A percentile compares a stretch with the other conserved stretches of the same genome.
Conservation (phyloP, 2,797 vertebrate genomes). For the Podarcis lilfordi region DNA sequence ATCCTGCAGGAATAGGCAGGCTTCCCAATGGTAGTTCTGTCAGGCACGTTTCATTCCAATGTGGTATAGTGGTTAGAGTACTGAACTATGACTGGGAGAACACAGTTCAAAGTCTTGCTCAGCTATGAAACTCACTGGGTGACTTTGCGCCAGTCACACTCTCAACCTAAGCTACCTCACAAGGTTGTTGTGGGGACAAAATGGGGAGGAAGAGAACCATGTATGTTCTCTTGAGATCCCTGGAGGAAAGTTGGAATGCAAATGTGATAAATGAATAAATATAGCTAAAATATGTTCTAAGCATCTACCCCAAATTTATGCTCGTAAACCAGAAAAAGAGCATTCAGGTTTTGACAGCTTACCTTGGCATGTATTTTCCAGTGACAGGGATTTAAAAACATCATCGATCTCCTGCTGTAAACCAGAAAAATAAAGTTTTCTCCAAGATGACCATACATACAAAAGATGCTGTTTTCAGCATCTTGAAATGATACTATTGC, state of each 20-base stretch:
- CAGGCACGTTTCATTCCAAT: too few relatives aligned
- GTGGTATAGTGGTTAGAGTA: too few relatives aligned
- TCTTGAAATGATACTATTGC: not conserved
- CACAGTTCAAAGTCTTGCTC: too few relatives aligned
- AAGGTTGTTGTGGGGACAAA: too few relatives aligned
- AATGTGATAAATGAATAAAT: not conserved
- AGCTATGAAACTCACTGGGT: too few relatives aligned
- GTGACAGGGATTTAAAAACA: slow-evolving; percentile 6
- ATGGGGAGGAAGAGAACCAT: too few relatives aligned
- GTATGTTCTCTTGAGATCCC: not conserved
- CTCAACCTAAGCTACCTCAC: too few relatives aligned
- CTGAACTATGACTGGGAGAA: too few relatives aligned
- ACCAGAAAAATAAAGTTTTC: not conserved
- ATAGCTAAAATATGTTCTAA: not conserved
- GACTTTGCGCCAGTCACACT: too few relatives aligned
- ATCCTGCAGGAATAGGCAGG: not conserved
- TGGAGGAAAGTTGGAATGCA: not conserved
- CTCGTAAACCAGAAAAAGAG: not conserved
- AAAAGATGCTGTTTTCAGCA: not conserved
- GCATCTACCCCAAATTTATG: not conserved
- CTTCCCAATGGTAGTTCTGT: not conserved
- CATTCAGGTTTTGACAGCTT: not conserved
- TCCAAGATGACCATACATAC: not conserved
- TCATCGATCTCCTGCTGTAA: slow-evolving; percentile 19
- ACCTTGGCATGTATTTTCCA: slow-evolving; percentile 11